Evolutionary conservation across 2,888 invertebrate species (phyloP), one percentile per base, ranked within the genome.

Genomic region (Stenodera caucasica): DNA sequence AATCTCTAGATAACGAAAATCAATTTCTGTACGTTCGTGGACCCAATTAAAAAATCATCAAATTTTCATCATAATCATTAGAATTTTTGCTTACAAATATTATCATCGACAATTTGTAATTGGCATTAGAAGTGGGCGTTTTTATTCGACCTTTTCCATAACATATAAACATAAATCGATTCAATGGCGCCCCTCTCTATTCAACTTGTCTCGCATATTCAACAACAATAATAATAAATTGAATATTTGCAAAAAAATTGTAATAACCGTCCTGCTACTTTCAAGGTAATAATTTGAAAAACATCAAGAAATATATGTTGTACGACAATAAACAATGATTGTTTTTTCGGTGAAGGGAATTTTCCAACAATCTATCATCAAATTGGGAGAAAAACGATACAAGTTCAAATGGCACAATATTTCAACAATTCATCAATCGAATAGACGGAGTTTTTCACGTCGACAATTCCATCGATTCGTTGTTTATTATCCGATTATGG

Each of bases 121-220:
- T 21, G 40, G 40, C 40, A 40, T 40, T 40, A 40, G 40, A 40
- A 40, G 40, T 40, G 18, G 40, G 21, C 40, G 40, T 40, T 11
- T 40, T 40, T 40, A 21, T 18, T 18, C 40, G 40, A 40, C 40
- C 40, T 40, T 40, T 40, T 40, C 40, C 40, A 40, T 40, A 40
- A 40, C 18, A 40, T 9, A 40, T 18, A 18, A 18, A 40, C 40
- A 40, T 40, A 40, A 40, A 40, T 40, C 40, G 40, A 40, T 40
- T 18, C 40, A 9, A 11, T 15, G 7, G 7, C 40, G 9, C 18
- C 40, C 9, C 21, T 15, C 5, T 2, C 40, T 18, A 40, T 18
- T 40, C 9, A 40, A 40, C 40, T 18, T 40, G 40, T 23, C 45
- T 45, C 45, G 5, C 21, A 12, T 45, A 40, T 23, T 45, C n/a